phyloP scores from a whole-genome alignment of 2,888 invertebrate genomes.

The Cartodere bifasciata region DNA sequence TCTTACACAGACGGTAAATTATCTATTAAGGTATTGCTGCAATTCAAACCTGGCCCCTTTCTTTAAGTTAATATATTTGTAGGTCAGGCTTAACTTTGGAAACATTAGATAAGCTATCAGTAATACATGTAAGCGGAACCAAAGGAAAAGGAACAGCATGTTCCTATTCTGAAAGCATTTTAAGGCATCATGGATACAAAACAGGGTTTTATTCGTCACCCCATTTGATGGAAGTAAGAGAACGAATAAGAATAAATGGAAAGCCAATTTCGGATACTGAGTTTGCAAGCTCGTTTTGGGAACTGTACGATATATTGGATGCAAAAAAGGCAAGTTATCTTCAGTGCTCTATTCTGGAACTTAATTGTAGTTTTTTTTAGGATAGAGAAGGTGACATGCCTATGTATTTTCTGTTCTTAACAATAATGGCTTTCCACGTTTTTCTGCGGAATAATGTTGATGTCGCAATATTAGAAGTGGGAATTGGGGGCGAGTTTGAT shows the following conservation, averaged over 20 bases:
- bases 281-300: slow-evolving; percentile 75
- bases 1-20: too few species aligned
- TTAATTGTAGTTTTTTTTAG: slow-evolving; percentile 27
- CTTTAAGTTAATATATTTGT: too few species aligned
- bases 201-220: slow-evolving; percentile 97
- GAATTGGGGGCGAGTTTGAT: slow-evolving; percentile 91
- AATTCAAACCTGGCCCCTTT: too few species aligned
- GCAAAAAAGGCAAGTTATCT: slow-evolving; percentile 32
- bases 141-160: slow-evolving; percentile 98
- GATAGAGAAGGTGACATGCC: slow-evolving; percentile 64
- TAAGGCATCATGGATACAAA: slow-evolving; percentile 67
- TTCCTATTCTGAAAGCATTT: slow-evolving; percentile 80
- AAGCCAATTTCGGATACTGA: slow-evolving; percentile 54
- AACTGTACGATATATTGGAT: slow-evolving; percentile 55
- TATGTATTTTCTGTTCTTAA: slow-evolving; percentile 88
- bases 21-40: too few species aligned
- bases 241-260: slow-evolving; percentile 84
- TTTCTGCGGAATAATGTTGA: slow-evolving; percentile 79
- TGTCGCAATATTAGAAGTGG: slow-evolving; percentile 91
- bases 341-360: not conserved
- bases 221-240: slow-evolving; percentile 82
- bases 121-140: slow-evolving; percentile 93
- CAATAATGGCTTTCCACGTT: slow-evolving; percentile 78
- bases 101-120: slow-evolving; percentile 59
- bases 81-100: slow-evolving; percentile 52